Evolutionary conservation across 2,888 invertebrate species (phyloP).

Genomic region (Helleia helle): DNA sequence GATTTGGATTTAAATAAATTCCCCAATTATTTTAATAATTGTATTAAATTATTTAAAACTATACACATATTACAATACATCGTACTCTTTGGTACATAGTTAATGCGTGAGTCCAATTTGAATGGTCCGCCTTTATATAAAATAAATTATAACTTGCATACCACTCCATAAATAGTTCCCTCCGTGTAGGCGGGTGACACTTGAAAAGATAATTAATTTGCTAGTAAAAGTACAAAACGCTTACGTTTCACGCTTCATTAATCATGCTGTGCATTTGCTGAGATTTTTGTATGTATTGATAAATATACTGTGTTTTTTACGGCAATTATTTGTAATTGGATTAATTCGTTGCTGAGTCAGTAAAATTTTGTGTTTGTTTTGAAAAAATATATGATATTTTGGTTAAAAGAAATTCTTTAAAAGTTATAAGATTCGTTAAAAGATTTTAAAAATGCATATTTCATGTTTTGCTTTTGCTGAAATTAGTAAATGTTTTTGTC

Average conservation of each 20-base stretch:
- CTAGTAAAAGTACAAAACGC: slow-evolving; percentile 21
- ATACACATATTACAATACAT: slow-evolving; percentile 5
- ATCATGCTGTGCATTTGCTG: slow-evolving; percentile 3
- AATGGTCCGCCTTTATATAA: slow-evolving; percentile 48
- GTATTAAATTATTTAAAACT: not conserved
- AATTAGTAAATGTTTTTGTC: too few relatives aligned
- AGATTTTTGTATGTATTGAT: slow-evolving; percentile 1
- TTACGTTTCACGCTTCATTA: slow-evolving; percentile 18
- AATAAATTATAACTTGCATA: slow-evolving; percentile 35
- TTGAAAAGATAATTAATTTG: slow-evolving; percentile 30
- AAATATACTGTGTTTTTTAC: too few relatives aligned
- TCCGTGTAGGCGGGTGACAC: slow-evolving; percentile 28
- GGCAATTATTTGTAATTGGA: too few relatives aligned
- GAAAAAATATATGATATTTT: too few relatives aligned
- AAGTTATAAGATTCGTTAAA: too few relatives aligned
- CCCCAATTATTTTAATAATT: too few relatives aligned
- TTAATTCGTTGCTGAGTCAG: too few relatives aligned
- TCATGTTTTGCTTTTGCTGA: too few relatives aligned
- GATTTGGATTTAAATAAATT: too few relatives aligned
- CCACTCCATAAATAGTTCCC: slow-evolving; percentile 33
- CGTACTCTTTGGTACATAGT: slow-evolving; percentile 13
- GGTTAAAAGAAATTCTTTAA: too few relatives aligned
- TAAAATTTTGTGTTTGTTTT: too few relatives aligned
- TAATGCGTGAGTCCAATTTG: slow-evolving; percentile 39
- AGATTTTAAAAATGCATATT: too few relatives aligned